Conservation (phyloP, 2,797 vertebrate species). For the Halcyon chelicuti region DNA sequence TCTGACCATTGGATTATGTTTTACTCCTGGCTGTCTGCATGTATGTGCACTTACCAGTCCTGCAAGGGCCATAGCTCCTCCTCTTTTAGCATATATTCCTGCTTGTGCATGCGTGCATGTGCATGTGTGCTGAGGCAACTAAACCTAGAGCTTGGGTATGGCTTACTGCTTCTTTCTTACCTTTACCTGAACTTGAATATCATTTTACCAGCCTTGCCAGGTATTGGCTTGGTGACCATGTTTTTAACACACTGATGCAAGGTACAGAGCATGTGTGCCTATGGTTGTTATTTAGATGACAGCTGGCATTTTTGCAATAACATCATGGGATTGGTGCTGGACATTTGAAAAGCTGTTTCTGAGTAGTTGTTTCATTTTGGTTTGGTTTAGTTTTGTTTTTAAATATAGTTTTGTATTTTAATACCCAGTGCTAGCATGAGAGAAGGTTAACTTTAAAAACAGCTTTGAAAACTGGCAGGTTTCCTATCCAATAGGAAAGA, state of each 20-base stretch:
- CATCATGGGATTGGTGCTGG: background rate
- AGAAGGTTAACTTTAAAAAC: background rate
- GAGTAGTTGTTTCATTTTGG: background rate
- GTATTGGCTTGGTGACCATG: background rate
- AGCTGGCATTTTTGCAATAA: background rate
- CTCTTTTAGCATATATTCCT: background rate
- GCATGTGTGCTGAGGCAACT: background rate
- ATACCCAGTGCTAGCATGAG: background rate
- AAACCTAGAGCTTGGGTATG: background rate
- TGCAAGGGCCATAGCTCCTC: fast-evolving
- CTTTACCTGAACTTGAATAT: background rate
- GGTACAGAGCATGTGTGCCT: background rate
- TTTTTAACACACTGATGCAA: background rate
- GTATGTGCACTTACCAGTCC: background rate
- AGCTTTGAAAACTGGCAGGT: background rate
- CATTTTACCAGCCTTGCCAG: background rate
- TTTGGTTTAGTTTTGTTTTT: too few relatives aligned
- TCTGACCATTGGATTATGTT: background rate
- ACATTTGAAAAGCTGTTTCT: background rate
- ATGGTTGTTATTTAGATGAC: background rate
- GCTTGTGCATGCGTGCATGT: fast-evolving
- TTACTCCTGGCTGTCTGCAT: too few relatives aligned
- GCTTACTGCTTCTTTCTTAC: background rate
- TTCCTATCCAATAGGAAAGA: background rate
- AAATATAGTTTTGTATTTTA: background rate